These are phyloP conservation scores for Caenorhabditis zanzibari DNA, from an alignment of 2,888 invertebrate genomes.

Conservation along the genomic window DNA sequence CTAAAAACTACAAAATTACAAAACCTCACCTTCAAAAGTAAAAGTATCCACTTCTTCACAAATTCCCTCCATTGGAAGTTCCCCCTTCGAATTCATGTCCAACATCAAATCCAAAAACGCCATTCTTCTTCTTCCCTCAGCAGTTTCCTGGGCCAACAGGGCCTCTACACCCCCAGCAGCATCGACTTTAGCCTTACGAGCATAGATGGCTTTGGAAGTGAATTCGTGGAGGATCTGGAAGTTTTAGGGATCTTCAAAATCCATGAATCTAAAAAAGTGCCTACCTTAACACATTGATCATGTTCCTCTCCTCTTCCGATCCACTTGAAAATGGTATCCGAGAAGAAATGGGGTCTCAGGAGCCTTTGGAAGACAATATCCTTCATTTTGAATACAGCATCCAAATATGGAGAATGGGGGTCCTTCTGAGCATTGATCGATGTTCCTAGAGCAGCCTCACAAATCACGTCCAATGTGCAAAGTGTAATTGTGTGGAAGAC, in stretches of 20 bases:
- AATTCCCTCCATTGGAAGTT: conserved; percentile 80
- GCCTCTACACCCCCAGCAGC: conserved; percentile 77
- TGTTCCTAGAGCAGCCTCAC: conserved; percentile 83
- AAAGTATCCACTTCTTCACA: conserved; percentile 83
- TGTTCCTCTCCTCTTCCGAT: conserved; percentile 84
- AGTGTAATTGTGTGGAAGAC: conserved; percentile 83
- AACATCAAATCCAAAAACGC: conserved; percentile 85
- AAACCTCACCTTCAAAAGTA: conserved; percentile 79
- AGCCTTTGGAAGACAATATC: conserved; percentile 82
- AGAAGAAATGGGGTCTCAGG: conserved; percentile 85
- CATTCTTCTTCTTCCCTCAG: conserved; percentile 78
- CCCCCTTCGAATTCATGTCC: conserved; percentile 82
- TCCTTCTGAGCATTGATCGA: conserved; percentile 81
- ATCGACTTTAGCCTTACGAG: conserved; percentile 74
- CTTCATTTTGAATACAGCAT: conserved; percentile 82
- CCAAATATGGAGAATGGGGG: conserved; percentile 79
- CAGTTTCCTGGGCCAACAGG: conserved; percentile 72
- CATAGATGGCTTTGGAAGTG: conserved; percentile 82
- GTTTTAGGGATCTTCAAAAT: too few species aligned
- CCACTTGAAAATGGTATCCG: conserved; percentile 84
- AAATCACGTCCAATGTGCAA: conserved; percentile 85
- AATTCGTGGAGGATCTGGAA: conserved; percentile 84
- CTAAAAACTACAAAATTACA: too few species aligned
- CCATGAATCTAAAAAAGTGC: neutral
- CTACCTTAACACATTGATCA: conserved; percentile 81